phyloP scores from a whole-genome alignment of 1,140 invertebrate species.

The Dryas iulia region DNA sequence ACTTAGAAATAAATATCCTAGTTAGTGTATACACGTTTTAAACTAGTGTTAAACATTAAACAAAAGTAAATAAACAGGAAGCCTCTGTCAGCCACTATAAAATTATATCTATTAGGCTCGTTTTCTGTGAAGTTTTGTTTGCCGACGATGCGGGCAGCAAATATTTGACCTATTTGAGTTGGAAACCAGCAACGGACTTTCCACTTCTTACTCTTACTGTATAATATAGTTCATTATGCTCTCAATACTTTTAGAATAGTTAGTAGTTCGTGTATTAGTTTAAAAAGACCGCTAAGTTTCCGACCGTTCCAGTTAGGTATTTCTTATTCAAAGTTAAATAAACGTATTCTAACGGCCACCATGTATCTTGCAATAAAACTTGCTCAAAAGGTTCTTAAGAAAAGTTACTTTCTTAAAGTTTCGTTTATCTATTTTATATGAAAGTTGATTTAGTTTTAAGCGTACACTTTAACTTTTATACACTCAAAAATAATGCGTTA shows the following conservation, averaged over 20 bases:
- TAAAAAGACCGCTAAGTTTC: constrained; percentile 1
- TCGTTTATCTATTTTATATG: background rate
- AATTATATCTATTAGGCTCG: background rate
- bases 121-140: constrained; percentile 21
- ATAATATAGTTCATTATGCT: constrained; percentile 4
- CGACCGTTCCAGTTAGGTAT: background rate
- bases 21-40: no score
- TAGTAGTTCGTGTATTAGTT: constrained; percentile 2
- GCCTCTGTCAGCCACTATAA: background rate
- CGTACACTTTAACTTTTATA: background rate
- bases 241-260: constrained; percentile 6
- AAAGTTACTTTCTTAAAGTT: background rate
- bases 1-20: no score
- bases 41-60: no score
- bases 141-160: constrained; percentile 22
- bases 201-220: constrained; percentile 10
- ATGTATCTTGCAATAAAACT: constrained; percentile 3
- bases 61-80: background rate
- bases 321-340: constrained; percentile 2
- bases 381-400: background rate
- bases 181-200: constrained; percentile 14
- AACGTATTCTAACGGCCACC: background rate
- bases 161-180: constrained; percentile 27
- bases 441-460: background rate
- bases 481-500: no score